Percentiles rank a stretch among this genome's conserved stretches.
These are phyloP conservation scores for Tyrophagus putrescentiae DNA, from an alignment of 1,140 invertebrate species.

Conservation along the genomic window DNA sequence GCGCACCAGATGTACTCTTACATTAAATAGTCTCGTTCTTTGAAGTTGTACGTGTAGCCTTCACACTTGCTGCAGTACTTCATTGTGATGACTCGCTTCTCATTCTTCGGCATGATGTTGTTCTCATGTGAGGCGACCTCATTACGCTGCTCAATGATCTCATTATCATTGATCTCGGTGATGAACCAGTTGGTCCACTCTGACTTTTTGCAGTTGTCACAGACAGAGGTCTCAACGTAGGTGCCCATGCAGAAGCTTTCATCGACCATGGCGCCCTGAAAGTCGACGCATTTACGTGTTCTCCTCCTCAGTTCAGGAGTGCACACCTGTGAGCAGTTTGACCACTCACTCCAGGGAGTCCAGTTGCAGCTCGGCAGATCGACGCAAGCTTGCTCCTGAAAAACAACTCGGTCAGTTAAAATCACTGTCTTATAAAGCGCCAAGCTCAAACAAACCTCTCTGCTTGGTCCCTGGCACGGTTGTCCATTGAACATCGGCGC, in stretches of 20 bases:
- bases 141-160: conserved; percentile 53
- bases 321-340: conserved; percentile 32
- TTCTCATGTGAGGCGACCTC: conserved; percentile 44
- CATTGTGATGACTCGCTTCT: conserved; percentile 12
- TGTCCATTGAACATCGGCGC: conserved; percentile 34
- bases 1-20: neutral
- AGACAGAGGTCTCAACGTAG: conserved; percentile 43
- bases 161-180: conserved; percentile 38
- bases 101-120: conserved; percentile 9
- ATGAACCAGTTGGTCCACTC: conserved; percentile 62
- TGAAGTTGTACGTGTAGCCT: conserved; percentile 13
- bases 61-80: conserved; percentile 14
- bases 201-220: conserved; percentile 50
- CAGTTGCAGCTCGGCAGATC: conserved; percentile 24
- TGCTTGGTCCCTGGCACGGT: conserved; percentile 33
- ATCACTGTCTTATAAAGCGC: neutral
- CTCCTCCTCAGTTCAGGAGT: conserved; percentile 32
- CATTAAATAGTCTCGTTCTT: conserved; percentile 8
- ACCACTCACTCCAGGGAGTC: conserved; percentile 35
- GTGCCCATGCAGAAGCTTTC: conserved; percentile 51
- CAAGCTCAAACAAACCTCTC: conserved; percentile 24
- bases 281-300: conserved; percentile 39
- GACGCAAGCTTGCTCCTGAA: neutral
- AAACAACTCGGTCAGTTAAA: neutral
- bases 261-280: neutral